phyloP scores from a whole-genome alignment of 1,140 invertebrate species.

The Caenorhabditis brenneri region DNA sequence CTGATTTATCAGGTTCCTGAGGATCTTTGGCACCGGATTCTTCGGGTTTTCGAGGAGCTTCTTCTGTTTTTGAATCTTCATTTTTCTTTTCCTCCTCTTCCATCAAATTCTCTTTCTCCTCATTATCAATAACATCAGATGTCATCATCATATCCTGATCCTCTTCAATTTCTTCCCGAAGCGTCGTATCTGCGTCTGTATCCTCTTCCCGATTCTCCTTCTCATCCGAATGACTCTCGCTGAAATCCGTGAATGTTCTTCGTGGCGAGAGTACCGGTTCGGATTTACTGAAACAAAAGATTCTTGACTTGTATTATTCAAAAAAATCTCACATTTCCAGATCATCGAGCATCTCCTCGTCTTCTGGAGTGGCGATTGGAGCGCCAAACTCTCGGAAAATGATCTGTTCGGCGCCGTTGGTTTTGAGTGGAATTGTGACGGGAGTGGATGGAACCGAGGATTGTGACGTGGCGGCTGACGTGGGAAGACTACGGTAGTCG shows the following conservation, averaged over 20 bases:
- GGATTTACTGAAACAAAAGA: slow-evolving; percentile 1
- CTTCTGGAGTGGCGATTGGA: slow-evolving; percentile 19
- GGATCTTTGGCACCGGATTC: background rate
- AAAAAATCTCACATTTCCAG: background rate
- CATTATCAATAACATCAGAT: background rate
- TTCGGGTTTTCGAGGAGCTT: background rate
- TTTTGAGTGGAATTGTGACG: background rate
- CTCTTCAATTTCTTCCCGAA: slow-evolving; percentile 11
- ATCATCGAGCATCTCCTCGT: slow-evolving; percentile 16
- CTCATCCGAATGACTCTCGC: slow-evolving; percentile 33
- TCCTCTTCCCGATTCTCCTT: slow-evolving; percentile 43
- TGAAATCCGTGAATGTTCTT: background rate
- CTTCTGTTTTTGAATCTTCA: background rate
- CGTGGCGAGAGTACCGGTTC: background rate
- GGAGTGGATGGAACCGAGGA: slow-evolving; percentile 3
- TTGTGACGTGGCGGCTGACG: slow-evolving; percentile 18
- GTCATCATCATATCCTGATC: too few relatives aligned
- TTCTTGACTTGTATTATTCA: background rate
- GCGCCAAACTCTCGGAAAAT: slow-evolving; percentile 13
- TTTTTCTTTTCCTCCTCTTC: background rate
- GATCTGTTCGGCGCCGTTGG: background rate
- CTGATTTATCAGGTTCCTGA: background rate
- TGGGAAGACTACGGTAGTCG: slow-evolving; percentile 24
- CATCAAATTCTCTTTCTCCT: background rate
- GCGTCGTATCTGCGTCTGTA: slow-evolving; percentile 20